Percentiles rank a stretch among this genome's conserved stretches.
These are phyloP conservation scores for Calyptommatus sinebrachiatus DNA, from an alignment of 2,113 vertebrate species.

Conservation along the genomic window DNA sequence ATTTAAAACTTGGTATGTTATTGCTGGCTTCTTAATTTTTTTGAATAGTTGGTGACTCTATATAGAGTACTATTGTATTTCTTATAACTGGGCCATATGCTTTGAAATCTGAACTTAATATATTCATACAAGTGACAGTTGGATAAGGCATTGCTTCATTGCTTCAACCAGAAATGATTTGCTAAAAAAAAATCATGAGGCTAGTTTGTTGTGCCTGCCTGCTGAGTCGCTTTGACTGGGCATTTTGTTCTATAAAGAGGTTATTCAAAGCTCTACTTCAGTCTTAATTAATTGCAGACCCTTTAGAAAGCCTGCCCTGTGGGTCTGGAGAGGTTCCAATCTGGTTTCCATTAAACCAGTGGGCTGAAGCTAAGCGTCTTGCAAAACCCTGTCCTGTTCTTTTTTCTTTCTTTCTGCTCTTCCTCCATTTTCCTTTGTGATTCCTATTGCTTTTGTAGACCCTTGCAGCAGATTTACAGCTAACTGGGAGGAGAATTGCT, in stretches of 20 bases:
- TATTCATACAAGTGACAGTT: constrained; percentile 36
- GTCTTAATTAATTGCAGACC: constrained; percentile 72
- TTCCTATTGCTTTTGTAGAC: background rate
- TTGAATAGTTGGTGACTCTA: constrained; percentile 34
- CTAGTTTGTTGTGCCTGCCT: constrained; percentile 66
- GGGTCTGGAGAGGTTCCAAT: constrained; percentile 55
- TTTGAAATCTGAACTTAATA: constrained; percentile 66
- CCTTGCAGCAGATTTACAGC: background rate
- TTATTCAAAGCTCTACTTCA: constrained; percentile 67
- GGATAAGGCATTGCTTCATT: constrained; percentile 73
- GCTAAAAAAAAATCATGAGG: constrained; percentile 63
- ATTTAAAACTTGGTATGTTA: constrained; percentile 52
- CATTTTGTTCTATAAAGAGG: constrained; percentile 69
- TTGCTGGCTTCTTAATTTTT: constrained; percentile 60
- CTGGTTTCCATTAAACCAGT: constrained; percentile 60
- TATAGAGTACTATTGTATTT: constrained; percentile 43
- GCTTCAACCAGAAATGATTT: constrained; percentile 50
- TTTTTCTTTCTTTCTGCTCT: too few relatives aligned
- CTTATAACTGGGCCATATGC: constrained; percentile 36
- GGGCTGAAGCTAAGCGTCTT: constrained; percentile 4
- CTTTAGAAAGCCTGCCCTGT: constrained; percentile 48
- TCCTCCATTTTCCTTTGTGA: background rate
- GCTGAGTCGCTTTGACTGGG: constrained; percentile 54
- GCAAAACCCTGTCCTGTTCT: constrained; percentile 15
- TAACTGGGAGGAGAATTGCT: background rate